phyloP scores from a whole-genome alignment of 2,797 vertebrate species.

The Coilia nasus region DNA sequence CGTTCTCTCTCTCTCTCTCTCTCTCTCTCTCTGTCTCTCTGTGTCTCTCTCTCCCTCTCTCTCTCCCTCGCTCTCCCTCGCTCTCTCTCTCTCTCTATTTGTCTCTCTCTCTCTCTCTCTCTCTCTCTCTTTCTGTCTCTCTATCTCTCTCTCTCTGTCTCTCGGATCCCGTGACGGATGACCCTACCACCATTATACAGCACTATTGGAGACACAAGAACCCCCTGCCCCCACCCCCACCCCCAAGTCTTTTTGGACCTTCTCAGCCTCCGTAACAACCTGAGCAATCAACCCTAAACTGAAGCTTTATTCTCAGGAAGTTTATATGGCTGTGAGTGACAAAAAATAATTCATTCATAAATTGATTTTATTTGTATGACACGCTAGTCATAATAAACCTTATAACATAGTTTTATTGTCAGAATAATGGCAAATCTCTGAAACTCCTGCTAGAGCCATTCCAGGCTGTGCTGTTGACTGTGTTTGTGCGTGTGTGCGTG shows the following conservation, averaged over 20 bases:
- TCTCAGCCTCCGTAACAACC: slow-evolving; percentile 19
- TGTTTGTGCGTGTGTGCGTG: background rate
- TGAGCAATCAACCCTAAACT: slow-evolving; percentile 23
- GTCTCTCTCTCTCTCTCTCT: too few relatives aligned
- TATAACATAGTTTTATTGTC: background rate
- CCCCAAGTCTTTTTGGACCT: slow-evolving; percentile 4
- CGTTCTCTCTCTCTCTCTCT: too few relatives aligned
- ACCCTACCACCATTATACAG: background rate
- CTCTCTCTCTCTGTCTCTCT: too few relatives aligned
- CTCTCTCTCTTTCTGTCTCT: too few relatives aligned
- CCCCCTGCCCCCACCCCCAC: background rate
- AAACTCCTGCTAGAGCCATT: background rate
- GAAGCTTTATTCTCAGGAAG: slow-evolving; percentile 25
- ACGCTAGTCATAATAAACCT: slow-evolving; percentile 10
- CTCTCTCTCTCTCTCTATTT: too few relatives aligned
- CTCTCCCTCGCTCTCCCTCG: too few relatives aligned
- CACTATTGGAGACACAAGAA: slow-evolving; percentile 15
- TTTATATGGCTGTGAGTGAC: slow-evolving; percentile 23
- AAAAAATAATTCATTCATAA: background rate
- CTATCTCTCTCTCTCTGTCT: background rate
- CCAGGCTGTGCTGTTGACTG: background rate
- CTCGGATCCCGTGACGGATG: background rate
- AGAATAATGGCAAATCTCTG: background rate
- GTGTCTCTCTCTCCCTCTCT: too few relatives aligned
- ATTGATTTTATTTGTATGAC: background rate